Evolutionary conservation across 2,888 invertebrate genomes (phyloP), one percentile per base, ranked within the genome.

Genomic region (Branchipolynoe longqiensis): DNA sequence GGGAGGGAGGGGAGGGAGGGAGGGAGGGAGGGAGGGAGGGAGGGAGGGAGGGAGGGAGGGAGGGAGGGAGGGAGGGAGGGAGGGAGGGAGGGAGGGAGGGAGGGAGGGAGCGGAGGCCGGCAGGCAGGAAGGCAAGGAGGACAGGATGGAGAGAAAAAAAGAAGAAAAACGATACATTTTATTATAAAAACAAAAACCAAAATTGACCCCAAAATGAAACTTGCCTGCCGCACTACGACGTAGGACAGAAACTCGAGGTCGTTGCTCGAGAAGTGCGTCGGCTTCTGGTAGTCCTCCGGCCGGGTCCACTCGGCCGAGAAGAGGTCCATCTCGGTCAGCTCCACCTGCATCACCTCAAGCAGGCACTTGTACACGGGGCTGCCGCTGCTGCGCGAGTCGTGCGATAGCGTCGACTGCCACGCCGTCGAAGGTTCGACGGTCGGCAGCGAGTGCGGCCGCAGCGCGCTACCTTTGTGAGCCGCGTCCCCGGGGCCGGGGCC

Each of bases 241-340:
- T 91, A 94, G 2, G 92, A 91, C 36, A 92, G 91, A 87, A 94
- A 94, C 85, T 92, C 90, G 78, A 93, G 88, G 91, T 92, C 62
- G 88, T 87, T 6, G 86, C 81, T 22, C 86, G 85, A 82, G 2
- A 87, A 87, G 31, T 86, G 86, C 22, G 88, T 87, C 54, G 87
- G 41, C 73, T 73, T 73, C 31, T 41, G 87, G 64, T 90, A 90
- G 8, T 88, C 84, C 28, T 89, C 88, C 83, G 90, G 90, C 59
- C 89, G 89, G 12, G 90, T 88, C 91, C 95, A 91, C 83, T 94
- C 94, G 48, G 96, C 97, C 73, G 96, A 95, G 92, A 96, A 96
- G 88, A 97, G 94, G 93, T 97, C 96, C 95, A 97, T 96, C 90
- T 97, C 96, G 84, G 95, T 95, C 88, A 97, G 94, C 85, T 95